Percentiles rank a stretch among this genome's conserved stretches.
phyloP scores from a whole-genome alignment of 2,113 vertebrate species.

The Acrocephalus arundinaceus region DNA sequence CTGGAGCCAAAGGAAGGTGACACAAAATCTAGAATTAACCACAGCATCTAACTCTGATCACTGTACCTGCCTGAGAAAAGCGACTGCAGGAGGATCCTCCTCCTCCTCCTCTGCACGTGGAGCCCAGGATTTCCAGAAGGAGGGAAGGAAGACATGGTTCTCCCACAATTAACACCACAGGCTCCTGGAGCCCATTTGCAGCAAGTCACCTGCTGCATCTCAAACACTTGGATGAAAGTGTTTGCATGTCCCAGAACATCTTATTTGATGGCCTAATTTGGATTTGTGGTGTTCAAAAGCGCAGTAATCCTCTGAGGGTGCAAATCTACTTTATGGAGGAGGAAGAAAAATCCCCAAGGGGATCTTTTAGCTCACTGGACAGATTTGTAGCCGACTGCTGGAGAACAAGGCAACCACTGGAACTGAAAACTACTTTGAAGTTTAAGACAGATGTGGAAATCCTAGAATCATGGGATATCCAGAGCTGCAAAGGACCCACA shows the following conservation, averaged over 20 bases:
- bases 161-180: neutral
- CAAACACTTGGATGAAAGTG: neutral
- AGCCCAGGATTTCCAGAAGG: neutral
- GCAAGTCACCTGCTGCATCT: neutral
- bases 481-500: neutral
- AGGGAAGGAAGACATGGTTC: neutral
- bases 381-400: neutral
- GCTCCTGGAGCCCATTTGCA: neutral
- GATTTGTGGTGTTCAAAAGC: neutral
- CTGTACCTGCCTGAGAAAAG: neutral
- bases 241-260: neutral
- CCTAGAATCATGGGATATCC: neutral
- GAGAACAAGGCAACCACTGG: neutral
- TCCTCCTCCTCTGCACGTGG: neutral
- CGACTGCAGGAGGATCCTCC: neutral
- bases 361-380: neutral
- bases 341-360: neutral
- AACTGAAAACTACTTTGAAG: neutral
- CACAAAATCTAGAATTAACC: conserved; percentile 21
- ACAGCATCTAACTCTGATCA: neutral
- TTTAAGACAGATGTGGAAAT: neutral
- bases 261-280: neutral
- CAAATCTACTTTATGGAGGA: fast-evolving
- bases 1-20: neutral
- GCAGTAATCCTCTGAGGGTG: neutral